A percentile compares a stretch with the other conserved stretches of the same genome.
Conservation (phyloP, 2,113 vertebrate species). For the Struthio camelus region DNA sequence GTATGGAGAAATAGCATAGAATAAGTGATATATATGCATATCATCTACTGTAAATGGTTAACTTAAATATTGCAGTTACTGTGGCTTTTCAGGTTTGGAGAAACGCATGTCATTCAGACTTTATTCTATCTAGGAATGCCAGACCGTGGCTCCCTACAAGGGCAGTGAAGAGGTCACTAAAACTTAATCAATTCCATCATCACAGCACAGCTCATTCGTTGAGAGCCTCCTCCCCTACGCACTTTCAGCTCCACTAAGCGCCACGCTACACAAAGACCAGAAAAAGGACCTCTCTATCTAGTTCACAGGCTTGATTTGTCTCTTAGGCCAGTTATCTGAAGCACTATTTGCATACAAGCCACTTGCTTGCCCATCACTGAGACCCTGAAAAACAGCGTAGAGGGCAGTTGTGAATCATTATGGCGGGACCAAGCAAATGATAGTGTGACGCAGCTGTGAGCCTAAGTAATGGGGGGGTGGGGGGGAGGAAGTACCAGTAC, state of each 20-base stretch:
- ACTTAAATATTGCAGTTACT: background rate
- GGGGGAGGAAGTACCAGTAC: background rate
- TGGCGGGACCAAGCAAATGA: slow-evolving; percentile 7
- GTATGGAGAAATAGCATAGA: background rate
- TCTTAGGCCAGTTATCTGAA: background rate
- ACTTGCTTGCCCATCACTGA: background rate
- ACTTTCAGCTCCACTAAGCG: background rate
- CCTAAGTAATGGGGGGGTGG: background rate
- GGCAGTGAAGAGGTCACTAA: background rate
- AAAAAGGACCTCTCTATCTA: background rate
- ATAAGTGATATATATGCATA: background rate
- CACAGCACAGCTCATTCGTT: background rate
- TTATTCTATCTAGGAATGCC: background rate
- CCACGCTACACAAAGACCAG: background rate
- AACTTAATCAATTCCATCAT: background rate
- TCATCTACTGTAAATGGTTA: background rate
- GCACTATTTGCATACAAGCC: background rate
- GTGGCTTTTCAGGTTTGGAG: background rate
- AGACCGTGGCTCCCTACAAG: background rate
- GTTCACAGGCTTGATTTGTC: background rate
- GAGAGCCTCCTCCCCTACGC: background rate
- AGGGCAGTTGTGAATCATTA: background rate
- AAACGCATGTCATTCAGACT: background rate
- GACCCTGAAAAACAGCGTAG: background rate
- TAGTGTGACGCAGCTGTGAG: background rate